phyloP scores from a whole-genome alignment of 2,888 invertebrate species.

The Pemphredon lugubris region DNA sequence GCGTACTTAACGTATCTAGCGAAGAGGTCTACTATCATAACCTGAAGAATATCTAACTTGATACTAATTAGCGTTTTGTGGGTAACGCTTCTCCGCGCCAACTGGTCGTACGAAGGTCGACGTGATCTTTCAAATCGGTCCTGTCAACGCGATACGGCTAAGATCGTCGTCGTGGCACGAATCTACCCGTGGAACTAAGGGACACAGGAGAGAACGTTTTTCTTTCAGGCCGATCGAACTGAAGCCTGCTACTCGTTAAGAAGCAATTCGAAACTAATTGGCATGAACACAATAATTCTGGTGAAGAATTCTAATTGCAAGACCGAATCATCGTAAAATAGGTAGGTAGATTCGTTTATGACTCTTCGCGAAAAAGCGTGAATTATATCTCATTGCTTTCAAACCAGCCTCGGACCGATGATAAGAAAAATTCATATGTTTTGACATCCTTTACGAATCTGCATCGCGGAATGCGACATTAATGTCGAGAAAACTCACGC shows the following conservation, averaged over 20 bases:
- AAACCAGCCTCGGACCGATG: too few relatives aligned
- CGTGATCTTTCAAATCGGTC: conserved; percentile 33
- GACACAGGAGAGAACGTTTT: conserved; percentile 12
- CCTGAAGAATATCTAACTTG: conserved; percentile 65
- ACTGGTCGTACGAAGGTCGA: conserved; percentile 22
- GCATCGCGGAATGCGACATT: not conserved
- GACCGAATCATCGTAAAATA: not conserved
- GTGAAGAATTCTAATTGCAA: not conserved
- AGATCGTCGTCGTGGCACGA: conserved; percentile 39
- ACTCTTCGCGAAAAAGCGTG: conserved; percentile 17
- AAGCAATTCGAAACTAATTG: not conserved
- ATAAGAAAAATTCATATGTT: too few relatives aligned
- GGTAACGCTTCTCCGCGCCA: conserved; percentile 37
- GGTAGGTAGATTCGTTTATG: conserved; percentile 50
- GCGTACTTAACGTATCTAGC: conserved; percentile 68
- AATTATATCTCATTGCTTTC: conserved; percentile 12
- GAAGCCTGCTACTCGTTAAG: not conserved
- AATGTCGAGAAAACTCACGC: conserved; percentile 23
- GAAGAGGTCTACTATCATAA: conserved; percentile 61
- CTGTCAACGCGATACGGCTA: conserved; percentile 38
- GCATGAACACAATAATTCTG: not conserved
- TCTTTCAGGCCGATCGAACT: conserved; percentile 15
- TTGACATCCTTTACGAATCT: not conserved
- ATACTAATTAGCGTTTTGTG: conserved; percentile 63
- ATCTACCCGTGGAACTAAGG: conserved; percentile 41